Base-by-base conservation (phyloP, 1,140 invertebrate genomes). In the Megathymus violae region DNA sequence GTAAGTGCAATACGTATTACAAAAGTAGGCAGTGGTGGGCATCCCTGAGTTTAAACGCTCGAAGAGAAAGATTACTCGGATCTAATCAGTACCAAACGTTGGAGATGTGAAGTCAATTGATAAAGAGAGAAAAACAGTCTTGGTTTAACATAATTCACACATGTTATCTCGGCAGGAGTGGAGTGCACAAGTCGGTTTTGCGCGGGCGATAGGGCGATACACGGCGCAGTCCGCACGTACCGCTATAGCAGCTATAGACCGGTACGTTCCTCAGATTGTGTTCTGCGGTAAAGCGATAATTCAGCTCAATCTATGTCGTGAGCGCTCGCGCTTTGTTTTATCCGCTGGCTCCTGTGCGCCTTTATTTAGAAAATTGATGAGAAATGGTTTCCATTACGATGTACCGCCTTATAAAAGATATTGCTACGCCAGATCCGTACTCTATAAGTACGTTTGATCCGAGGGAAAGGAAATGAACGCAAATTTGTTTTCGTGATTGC, bases 301-400 rank as follows among this genome's bases (percentile, higher is more conserved):
- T 91, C 85, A 87, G 79, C 80, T 81, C 88, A 91, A 91, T 91
- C 88, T 91, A 89, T 85, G 88, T 91, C 88, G 88, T 91, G 88
- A 88, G 88, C 85, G 76, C 83, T 74, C 70, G 76, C 78, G 88
- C 88, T 91, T 91, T 91, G 88, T 91, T 88, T 84, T 83, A 85
- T 86, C 80, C 85, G 78, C 77, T 84, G 82, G 88, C 88, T 91
- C 83, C 88, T 89, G 88, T 88, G 83, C 81, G 82, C 88, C 88
- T 90, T 90, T 90, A 90, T 90, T 90, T 90, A 90, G 88, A 90
- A 90, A 90, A 90, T 90, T 90, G 88, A 90, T 90, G 86, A 90
- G 88, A 90, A 89, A 90, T 87, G 88, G 82, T 88, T 82, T 88
- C 88, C 88, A 90, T 90, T 90, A 89, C 85, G 83, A 77, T 63